Percentiles rank a stretch among this genome's conserved stretches.
These are phyloP conservation scores for Nomada ruficornis DNA, from an alignment of 2,888 invertebrate genomes.

Conservation along the genomic window DNA sequence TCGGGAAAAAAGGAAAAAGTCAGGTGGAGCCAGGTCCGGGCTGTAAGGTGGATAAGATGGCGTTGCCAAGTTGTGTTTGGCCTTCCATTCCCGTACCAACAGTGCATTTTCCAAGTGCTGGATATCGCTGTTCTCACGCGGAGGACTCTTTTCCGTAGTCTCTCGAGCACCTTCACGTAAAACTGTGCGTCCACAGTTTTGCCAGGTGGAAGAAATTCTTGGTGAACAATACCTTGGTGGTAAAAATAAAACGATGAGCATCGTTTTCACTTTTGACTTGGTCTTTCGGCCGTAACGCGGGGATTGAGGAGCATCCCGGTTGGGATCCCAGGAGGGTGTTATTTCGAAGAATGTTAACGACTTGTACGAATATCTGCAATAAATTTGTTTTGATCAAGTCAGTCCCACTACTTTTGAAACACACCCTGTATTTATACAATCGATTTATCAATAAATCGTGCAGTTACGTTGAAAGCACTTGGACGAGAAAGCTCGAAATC, in stretches of 20 bases:
- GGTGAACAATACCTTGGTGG: not conserved
- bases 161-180: constrained; percentile 5
- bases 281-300: not conserved
- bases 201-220: constrained; percentile 1
- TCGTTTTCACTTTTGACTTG: constrained; percentile 9
- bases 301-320: too few species aligned
- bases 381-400: too few species aligned
- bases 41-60: constrained; percentile 17
- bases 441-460: too few species aligned
- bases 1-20: too few species aligned
- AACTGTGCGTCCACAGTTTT: constrained; percentile 10
- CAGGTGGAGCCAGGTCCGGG: constrained; percentile 5
- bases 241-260: constrained; percentile 13
- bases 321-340: too few species aligned
- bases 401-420: too few species aligned
- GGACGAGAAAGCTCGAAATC: too few species aligned
- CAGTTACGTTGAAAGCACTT: too few species aligned
- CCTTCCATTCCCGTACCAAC: constrained; percentile 9
- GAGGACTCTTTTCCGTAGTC: constrained; percentile 12
- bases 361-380: too few species aligned
- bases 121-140: not conserved
- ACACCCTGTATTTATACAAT: too few species aligned
- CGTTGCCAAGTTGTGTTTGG: not conserved
- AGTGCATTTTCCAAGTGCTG: constrained; percentile 13
- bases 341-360: too few species aligned